These are phyloP conservation scores for Gila robusta DNA, from an alignment of 2,797 vertebrate species.

Conservation along the genomic window DNA sequence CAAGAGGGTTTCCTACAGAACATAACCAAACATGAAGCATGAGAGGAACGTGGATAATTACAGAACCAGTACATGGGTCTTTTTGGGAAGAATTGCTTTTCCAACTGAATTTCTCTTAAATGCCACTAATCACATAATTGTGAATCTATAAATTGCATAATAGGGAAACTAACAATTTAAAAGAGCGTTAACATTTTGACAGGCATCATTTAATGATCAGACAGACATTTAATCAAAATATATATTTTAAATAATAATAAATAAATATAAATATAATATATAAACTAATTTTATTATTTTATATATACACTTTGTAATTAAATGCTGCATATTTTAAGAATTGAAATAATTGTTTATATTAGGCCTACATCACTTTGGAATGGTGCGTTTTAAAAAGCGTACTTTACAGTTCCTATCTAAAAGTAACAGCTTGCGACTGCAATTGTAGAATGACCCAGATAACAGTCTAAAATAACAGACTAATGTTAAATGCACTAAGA, in stretches of 20 bases:
- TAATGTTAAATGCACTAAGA: background rate
- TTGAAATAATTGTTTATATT: background rate
- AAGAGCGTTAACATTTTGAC: too few species aligned
- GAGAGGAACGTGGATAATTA: background rate
- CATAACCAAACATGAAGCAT: background rate
- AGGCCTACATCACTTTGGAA: background rate
- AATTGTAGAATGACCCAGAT: background rate
- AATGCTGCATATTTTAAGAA: background rate
- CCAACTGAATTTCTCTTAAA: background rate
- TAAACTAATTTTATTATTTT: too few species aligned
- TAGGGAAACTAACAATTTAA: too few species aligned
- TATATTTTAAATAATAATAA: too few species aligned
- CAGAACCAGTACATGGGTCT: background rate
- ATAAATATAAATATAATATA: too few species aligned
- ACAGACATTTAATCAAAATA: too few species aligned
- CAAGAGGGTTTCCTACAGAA: slow-evolving; percentile 95
- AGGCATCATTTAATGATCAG: too few species aligned
- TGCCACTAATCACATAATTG: background rate
- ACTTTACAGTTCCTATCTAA: background rate
- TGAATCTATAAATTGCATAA: background rate
- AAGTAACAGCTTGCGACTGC: background rate
- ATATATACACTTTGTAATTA: background rate
- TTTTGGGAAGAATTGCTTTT: background rate
- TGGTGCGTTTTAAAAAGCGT: rapidly evolving
- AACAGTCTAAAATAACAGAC: background rate